phyloP scores from a whole-genome alignment of 2,113 vertebrate genomes.

The Oostethus manadensis region DNA sequence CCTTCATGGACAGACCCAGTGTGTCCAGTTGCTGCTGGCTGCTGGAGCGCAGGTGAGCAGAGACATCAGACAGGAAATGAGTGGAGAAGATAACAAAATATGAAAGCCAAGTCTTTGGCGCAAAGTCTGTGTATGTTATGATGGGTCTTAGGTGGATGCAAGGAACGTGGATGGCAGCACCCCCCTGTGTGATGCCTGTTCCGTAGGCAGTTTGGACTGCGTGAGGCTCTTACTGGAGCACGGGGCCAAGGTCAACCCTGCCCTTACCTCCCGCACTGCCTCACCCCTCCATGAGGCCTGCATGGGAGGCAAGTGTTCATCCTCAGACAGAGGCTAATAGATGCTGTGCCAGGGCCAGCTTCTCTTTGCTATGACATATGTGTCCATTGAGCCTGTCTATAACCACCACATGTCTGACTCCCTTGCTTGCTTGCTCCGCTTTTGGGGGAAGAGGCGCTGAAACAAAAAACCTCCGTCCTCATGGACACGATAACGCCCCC shows the following conservation, averaged over 20 bases:
- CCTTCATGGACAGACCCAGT: slow-evolving; percentile 67
- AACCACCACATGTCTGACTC: not conserved
- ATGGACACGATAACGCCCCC: too few relatives aligned
- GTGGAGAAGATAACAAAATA: not conserved
- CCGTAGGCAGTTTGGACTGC: slow-evolving; percentile 86
- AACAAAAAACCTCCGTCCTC: too few relatives aligned
- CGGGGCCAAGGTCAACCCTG: slow-evolving; percentile 87
- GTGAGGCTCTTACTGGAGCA: slow-evolving; percentile 81
- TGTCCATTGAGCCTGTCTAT: too few relatives aligned
- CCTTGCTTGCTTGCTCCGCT: not conserved
- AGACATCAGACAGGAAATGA: not conserved
- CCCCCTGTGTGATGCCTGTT: slow-evolving; percentile 87
- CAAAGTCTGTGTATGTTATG: not conserved
- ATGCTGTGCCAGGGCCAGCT: too few relatives aligned
- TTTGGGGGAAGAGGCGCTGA: too few relatives aligned
- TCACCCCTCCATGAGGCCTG: slow-evolving; percentile 93
- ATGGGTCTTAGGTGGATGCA: slow-evolving; percentile 81
- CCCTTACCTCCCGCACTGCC: slow-evolving; percentile 72
- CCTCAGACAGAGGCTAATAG: too few relatives aligned
- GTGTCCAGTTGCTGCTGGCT: slow-evolving; percentile 66
- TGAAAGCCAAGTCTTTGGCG: not conserved
- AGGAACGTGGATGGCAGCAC: slow-evolving; percentile 92
- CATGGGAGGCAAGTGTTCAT: slow-evolving; percentile 78
- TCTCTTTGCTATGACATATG: too few relatives aligned
- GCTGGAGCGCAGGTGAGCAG: slow-evolving; percentile 79